These are phyloP conservation scores for Pipistrellus kuhlii DNA, from an alignment of 2,797 vertebrate genomes.

Conservation along the genomic window DNA sequence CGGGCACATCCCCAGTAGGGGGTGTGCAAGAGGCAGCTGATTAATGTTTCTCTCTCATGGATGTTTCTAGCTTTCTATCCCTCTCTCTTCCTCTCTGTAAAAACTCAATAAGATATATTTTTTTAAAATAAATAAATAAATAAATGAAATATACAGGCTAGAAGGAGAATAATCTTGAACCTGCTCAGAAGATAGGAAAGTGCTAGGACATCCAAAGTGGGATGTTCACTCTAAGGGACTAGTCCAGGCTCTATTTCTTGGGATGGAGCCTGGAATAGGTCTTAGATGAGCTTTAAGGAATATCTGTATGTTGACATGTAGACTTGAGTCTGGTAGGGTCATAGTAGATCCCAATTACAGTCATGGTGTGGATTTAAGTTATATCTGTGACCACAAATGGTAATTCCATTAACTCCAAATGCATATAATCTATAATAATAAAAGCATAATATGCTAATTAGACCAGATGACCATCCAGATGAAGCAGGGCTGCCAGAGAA, in stretches of 20 bases:
- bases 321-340: neutral
- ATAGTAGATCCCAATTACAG: neutral
- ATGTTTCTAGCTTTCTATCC: no score
- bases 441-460: no score
- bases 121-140: no score
- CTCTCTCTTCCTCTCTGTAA: no score
- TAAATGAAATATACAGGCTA: no score
- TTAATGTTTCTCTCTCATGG: no score
- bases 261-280: neutral
- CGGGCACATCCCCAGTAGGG: no score
- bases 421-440: neutral
- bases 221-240: neutral
- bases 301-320: neutral
- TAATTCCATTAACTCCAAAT: slow-evolving; percentile 25
- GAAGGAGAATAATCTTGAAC: neutral
- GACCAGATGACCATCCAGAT: no score
- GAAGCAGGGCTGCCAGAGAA: no score
- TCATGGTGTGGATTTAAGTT: neutral
- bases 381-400: neutral
- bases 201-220: neutral
- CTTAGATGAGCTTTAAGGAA: neutral
- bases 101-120: no score
- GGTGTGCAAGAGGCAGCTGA: no score
- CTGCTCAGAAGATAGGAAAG: accelerated
- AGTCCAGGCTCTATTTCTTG: neutral